Evolutionary conservation across 2,113 vertebrate genomes (phyloP).

Genomic region (Cynopterus brachyotis): DNA sequence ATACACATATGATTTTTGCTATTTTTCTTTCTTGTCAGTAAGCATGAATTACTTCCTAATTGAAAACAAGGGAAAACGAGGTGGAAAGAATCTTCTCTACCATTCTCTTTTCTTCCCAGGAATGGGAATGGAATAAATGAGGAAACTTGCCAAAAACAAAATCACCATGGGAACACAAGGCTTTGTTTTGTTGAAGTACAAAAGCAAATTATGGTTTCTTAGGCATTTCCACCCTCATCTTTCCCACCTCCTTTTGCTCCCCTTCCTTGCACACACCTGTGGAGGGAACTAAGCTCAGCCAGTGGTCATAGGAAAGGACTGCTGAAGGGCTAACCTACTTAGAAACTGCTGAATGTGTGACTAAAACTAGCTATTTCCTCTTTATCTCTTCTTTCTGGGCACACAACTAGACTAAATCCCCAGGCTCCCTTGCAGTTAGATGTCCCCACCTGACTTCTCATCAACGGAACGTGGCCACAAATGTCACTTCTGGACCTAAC

Average conservation of each 20-base stretch:
- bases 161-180: neutral
- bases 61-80: neutral
- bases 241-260: neutral
- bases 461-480: neutral
- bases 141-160: neutral
- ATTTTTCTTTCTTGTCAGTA: neutral
- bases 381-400: neutral
- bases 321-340: neutral
- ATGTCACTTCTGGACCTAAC: neutral
- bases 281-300: neutral
- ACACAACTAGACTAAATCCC: neutral
- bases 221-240: neutral
- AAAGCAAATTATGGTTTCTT: neutral
- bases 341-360: neutral
- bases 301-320: neutral
- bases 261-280: neutral
- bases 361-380: neutral
- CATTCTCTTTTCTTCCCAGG: neutral
- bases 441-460: neutral
- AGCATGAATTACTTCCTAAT: constrained; percentile 17
- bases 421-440: neutral
- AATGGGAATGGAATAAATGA: neutral
- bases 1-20: neutral
- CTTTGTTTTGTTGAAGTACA: neutral
- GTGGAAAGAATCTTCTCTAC: neutral